Evolutionary conservation across 2,113 vertebrate genomes (phyloP).

Genomic region (Ramphastos sulfuratus): DNA sequence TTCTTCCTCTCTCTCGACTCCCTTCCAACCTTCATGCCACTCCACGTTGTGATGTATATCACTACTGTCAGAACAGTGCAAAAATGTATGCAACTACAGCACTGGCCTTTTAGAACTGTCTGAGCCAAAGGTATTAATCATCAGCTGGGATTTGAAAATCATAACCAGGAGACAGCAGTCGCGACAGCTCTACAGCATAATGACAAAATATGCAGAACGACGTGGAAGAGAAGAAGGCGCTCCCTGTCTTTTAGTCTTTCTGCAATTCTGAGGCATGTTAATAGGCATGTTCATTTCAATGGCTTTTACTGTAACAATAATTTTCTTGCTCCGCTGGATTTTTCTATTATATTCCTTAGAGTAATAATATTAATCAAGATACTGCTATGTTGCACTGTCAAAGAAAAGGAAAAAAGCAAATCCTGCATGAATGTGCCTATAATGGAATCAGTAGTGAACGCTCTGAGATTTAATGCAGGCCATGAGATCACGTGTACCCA

Average conservation of each 20-base stretch:
- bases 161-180: conserved; percentile 66
- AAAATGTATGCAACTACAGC: conserved; percentile 32
- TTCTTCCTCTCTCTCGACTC: not conserved
- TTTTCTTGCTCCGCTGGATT: conserved; percentile 15
- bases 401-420: conserved; percentile 27
- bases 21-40: not conserved
- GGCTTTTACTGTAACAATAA: conserved; percentile 56
- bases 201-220: conserved; percentile 64
- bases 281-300: conserved; percentile 60
- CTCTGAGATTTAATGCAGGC: not conserved
- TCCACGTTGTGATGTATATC: not conserved
- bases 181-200: conserved; percentile 51
- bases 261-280: conserved; percentile 54
- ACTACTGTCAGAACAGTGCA: not conserved
- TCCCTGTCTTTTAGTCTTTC: conserved; percentile 30
- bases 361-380: conserved; percentile 51
- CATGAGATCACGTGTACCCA: not conserved
- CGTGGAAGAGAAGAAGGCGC: not conserved
- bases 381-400: not conserved
- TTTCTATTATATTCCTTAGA: conserved; percentile 43
- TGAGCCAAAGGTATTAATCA: conserved; percentile 63
- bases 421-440: not conserved
- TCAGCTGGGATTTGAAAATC: conserved; percentile 57
- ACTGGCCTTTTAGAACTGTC: not conserved
- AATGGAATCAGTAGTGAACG: not conserved